phyloP scores from a whole-genome alignment of 1,140 invertebrate genomes.

The Mesaphorura yosii region DNA sequence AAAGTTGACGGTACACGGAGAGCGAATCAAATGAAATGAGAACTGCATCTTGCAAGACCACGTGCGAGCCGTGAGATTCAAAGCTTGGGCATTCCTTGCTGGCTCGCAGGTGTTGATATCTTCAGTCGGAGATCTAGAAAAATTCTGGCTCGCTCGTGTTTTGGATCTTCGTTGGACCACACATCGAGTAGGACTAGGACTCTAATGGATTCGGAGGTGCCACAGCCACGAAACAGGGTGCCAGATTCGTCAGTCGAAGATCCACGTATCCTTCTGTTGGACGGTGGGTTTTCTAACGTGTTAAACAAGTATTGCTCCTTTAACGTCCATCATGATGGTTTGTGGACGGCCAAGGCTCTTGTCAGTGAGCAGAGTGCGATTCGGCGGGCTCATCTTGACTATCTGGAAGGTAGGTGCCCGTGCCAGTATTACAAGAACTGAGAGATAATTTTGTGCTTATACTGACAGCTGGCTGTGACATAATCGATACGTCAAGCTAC shows the following conservation, averaged over 20 bases:
- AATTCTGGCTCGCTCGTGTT: background rate
- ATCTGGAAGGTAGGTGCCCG: slow-evolving; percentile 43
- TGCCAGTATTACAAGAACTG: background rate
- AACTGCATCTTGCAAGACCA: too few relatives aligned
- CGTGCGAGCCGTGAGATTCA: too few relatives aligned
- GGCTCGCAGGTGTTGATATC: background rate
- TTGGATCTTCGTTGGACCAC: background rate
- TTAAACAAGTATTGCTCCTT: slow-evolving; percentile 56
- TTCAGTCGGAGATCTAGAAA: background rate
- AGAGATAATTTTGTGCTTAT: too few relatives aligned
- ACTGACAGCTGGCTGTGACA: slow-evolving; percentile 59
- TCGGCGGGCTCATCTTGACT: slow-evolving; percentile 62
- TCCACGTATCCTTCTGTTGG: slow-evolving; percentile 44
- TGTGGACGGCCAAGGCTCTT: slow-evolving; percentile 70
- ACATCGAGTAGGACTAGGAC: too few relatives aligned
- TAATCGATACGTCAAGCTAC: slow-evolving; percentile 77
- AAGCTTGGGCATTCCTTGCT: background rate
- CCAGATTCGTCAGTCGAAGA: too few relatives aligned
- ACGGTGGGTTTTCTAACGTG: slow-evolving; percentile 67
- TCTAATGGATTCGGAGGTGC: too few relatives aligned
- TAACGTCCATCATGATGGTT: slow-evolving; percentile 47
- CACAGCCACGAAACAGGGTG: background rate
- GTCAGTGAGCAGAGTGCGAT: slow-evolving; percentile 57
- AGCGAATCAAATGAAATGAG: too few relatives aligned
- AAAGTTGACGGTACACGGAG: too few relatives aligned